A percentile compares a stretch with the other conserved stretches of the same genome.
Conservation (phyloP, 2,797 vertebrate species). For the Acrossocheilus wenchowensis region DNA sequence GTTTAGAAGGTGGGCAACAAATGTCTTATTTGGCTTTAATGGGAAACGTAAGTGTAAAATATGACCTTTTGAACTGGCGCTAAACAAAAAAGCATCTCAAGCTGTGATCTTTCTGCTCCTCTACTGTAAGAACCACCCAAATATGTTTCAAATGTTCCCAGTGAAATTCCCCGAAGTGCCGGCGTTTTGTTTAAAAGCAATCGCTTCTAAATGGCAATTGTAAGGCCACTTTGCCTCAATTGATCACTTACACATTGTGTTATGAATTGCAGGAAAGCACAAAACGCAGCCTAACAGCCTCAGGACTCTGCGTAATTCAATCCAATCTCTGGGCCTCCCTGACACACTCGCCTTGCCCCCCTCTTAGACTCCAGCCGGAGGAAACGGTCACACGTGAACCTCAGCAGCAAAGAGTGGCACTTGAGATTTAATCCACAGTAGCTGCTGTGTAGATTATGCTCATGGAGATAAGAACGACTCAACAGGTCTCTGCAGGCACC, state of each 20-base stretch:
- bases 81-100: constrained; percentile 26
- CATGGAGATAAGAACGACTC: constrained; percentile 72
- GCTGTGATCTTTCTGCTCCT: constrained; percentile 28
- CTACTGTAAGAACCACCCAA: constrained; percentile 42
- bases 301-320: constrained; percentile 31
- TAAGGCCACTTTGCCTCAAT: constrained; percentile 64
- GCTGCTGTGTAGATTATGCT: constrained; percentile 63
- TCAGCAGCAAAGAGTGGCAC: constrained; percentile 57
- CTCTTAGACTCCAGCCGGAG: constrained; percentile 48
- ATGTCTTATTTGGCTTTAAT: background rate
- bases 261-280: constrained; percentile 35
- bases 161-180: constrained; percentile 49
- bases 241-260: constrained; percentile 71
- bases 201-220: constrained; percentile 65
- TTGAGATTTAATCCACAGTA: constrained; percentile 70
- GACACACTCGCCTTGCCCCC: background rate
- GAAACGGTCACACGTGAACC: constrained; percentile 32
- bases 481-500: constrained; percentile 75
- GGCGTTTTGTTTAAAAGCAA: constrained; percentile 59
- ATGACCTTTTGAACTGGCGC: constrained; percentile 13
- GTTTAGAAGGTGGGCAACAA: constrained; percentile 1
- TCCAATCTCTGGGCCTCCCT: constrained; percentile 15
- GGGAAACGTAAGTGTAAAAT: constrained; percentile 9
- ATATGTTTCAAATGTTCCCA: constrained; percentile 64
- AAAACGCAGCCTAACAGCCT: constrained; percentile 24